Conservation (phyloP, 2,888 invertebrate species). For the Dioctria linearis region DNA sequence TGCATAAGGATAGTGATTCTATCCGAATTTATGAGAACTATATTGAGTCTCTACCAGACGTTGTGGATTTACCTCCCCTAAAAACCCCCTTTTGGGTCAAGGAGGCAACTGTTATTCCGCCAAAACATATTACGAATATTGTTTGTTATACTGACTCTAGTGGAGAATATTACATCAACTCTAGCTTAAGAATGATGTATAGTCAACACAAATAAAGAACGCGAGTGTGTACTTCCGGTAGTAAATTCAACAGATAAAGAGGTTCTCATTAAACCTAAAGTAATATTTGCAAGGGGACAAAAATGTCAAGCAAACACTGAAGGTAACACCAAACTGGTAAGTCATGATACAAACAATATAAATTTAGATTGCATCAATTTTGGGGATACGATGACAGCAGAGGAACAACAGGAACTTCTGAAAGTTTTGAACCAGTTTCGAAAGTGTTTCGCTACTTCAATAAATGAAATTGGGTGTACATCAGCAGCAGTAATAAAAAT, state of each 20-base stretch:
- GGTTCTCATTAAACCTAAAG: too few species aligned
- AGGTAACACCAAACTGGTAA: too few species aligned
- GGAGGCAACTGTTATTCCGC: background rate
- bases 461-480: conserved; percentile 45
- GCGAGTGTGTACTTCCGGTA: too few species aligned
- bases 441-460: conserved; percentile 32
- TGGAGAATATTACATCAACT: background rate
- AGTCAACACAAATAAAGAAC: background rate
- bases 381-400: background rate
- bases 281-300: too few species aligned
- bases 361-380: background rate
- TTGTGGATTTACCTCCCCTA: too few species aligned
- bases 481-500: conserved; percentile 54
- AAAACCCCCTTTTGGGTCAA: too few species aligned
- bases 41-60: too few species aligned
- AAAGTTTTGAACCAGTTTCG: background rate
- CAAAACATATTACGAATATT: background rate
- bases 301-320: too few species aligned
- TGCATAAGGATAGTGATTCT: too few species aligned
- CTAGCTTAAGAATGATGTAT: background rate
- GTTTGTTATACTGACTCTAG: background rate
- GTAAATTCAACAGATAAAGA: too few species aligned
- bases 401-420: background rate
- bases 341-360: background rate
- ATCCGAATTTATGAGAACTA: too few species aligned